Base-by-base conservation (phyloP, 2,113 vertebrate genomes). In the Dryoscopus gambensis region DNA sequence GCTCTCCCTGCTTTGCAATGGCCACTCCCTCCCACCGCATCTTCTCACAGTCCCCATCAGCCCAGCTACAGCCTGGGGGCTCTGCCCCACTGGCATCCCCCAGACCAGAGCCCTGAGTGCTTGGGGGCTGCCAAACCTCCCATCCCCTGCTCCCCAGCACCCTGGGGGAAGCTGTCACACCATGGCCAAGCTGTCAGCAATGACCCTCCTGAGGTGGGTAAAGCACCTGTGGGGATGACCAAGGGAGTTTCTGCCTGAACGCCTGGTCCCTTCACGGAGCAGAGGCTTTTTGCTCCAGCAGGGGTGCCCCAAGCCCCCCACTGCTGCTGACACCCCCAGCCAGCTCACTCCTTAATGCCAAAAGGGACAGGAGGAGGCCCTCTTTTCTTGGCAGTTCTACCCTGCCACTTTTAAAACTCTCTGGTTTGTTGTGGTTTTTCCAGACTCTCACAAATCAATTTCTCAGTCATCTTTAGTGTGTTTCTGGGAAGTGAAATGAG, bases 401-500 rank as follows among this genome's bases (percentile, higher is more conserved):
- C 31, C 71, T 50, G 52, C 73, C 42, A 35, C 39, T 75, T 73
- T 65, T 57, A 23, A 65, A 91, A 67, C 16, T 7, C 3, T 5
- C 19, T 62, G 39, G 2, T 68, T 73, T 76, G 46, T 75, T 60
- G 49, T 40, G 23, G 10, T 55, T 42, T 35, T 76, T n/a, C 65
- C 42, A 87, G 80, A 78, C 20, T 10, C 39, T 78, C 16, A 2
- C 65, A 84, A 94, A 93, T 91, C 87, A 89, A 78, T 84, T 73
- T 80, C 59, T 93, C 62, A 71, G 25, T 84, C 81, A 78, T 71
- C 90, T 89, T 87, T 68, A 94, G 60, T 71, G 84, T 89, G 65
- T 93, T 96, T 97, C 96, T 94, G 92, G 81, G 95, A 96, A 97
- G 92, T 56, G 52, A 84, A 75, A 63, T 24, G 47, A 81, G 39